Evolutionary conservation across 2,888 invertebrate species (phyloP).

Genomic region (Pharmacophagus antenor): DNA sequence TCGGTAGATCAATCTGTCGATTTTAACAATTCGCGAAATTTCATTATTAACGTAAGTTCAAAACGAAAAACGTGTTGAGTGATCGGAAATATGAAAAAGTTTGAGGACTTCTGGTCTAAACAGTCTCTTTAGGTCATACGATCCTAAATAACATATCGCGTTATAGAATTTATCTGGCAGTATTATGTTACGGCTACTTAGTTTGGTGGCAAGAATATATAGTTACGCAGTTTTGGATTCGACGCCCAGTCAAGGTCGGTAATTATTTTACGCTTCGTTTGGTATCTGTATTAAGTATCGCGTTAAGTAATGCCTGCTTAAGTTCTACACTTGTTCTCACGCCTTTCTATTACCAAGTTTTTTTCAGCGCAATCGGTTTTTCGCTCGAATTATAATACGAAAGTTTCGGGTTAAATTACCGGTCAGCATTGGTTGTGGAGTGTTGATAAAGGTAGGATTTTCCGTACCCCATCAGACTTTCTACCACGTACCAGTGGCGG

Average conservation of each 20-base stretch:
- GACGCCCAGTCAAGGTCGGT: not conserved
- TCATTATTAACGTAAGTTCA: not conserved
- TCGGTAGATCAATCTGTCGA: too few species aligned
- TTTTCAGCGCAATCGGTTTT: too few species aligned
- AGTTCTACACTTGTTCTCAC: not conserved
- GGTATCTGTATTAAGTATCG: not conserved
- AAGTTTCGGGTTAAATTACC: too few species aligned
- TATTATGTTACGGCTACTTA: not conserved
- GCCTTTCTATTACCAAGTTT: too few species aligned
- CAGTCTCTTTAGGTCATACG: not conserved
- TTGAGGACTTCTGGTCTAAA: too few species aligned
- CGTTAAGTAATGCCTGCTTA: not conserved
- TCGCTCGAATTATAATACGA: too few species aligned
- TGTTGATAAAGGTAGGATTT: too few species aligned
- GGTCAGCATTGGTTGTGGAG: too few species aligned
- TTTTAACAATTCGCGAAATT: not conserved
- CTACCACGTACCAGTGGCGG: too few species aligned
- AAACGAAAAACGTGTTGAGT: too few species aligned
- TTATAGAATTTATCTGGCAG: not conserved
- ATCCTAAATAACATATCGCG: not conserved
- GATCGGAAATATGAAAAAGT: too few species aligned
- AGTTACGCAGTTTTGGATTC: not conserved
- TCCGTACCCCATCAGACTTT: too few species aligned
- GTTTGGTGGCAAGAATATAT: not conserved
- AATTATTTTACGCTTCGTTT: slow-evolving; percentile 1